Percentiles rank a stretch among this genome's conserved stretches.
These are phyloP conservation scores for Morpho helenor DNA, from an alignment of 2,888 invertebrate genomes.

Conservation along the genomic window DNA sequence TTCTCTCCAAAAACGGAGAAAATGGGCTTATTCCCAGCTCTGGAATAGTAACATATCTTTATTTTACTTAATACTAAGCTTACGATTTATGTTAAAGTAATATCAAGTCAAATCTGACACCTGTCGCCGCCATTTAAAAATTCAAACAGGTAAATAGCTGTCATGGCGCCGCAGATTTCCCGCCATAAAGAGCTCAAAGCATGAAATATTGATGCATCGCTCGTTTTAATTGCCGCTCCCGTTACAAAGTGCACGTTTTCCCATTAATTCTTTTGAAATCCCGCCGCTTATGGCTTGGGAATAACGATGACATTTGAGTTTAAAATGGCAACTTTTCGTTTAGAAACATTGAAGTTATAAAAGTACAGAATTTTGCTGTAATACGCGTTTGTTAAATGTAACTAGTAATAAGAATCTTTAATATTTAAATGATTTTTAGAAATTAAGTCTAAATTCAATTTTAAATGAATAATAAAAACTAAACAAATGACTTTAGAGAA, in stretches of 20 bases:
- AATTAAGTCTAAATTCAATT: no score
- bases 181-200: slow-evolving; percentile 51
- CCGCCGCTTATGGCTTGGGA: slow-evolving; percentile 16
- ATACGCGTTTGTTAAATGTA: no score
- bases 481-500: no score
- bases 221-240: slow-evolving; percentile 37
- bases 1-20: no score
- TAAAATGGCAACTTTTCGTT: neutral
- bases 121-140: slow-evolving; percentile 66
- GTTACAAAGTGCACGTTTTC: slow-evolving; percentile 31
- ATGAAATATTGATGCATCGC: slow-evolving; percentile 47
- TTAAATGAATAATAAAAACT: no score
- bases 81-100: no score
- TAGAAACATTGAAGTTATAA: neutral
- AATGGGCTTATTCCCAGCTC: no score
- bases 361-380: no score
- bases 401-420: no score
- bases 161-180: slow-evolving; percentile 59
- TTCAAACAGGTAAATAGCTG: slow-evolving; percentile 60
- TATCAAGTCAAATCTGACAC: slow-evolving; percentile 40
- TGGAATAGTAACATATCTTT: no score
- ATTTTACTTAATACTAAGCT: no score
- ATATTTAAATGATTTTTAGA: no score
- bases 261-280: slow-evolving; percentile 35
- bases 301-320: slow-evolving; percentile 14